A percentile compares a stretch with the other conserved stretches of the same genome.
phyloP scores from a whole-genome alignment of 2,113 vertebrate species.

The Lophura nycthemera region DNA sequence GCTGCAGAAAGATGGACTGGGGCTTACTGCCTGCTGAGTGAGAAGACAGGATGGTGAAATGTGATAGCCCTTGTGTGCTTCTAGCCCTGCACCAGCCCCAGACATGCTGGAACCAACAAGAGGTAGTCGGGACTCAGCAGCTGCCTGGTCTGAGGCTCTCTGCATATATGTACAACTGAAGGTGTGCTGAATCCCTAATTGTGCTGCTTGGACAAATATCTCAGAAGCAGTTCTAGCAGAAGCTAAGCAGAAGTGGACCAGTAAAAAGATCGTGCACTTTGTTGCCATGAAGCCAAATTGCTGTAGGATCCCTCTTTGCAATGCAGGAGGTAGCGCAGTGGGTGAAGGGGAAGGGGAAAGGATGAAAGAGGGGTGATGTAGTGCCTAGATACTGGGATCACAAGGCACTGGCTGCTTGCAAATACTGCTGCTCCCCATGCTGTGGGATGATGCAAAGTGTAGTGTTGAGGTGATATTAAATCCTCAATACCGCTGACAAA shows the following conservation, averaged over 20 bases:
- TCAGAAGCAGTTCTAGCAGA: background rate
- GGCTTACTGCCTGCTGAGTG: background rate
- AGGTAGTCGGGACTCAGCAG: background rate
- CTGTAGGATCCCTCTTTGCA: background rate
- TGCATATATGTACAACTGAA: background rate
- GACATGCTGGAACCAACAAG: background rate
- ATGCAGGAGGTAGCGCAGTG: background rate
- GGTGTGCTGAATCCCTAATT: background rate
- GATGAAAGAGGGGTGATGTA: background rate
- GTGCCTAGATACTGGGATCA: background rate
- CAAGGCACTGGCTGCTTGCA: background rate
- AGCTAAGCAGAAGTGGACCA: background rate
- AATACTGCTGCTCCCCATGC: background rate
- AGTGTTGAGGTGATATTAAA: background rate
- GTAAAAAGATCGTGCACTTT: fast-evolving
- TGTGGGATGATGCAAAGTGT: background rate
- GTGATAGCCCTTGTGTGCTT: background rate
- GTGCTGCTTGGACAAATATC: background rate
- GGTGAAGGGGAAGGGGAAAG: background rate
- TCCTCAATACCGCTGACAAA: background rate
- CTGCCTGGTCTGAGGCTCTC: fast-evolving
- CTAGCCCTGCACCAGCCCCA: background rate
- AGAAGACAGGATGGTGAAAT: background rate
- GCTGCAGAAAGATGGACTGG: background rate
- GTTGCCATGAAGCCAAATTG: background rate